Conservation (phyloP, 2,888 invertebrate species). For the Eulithis prunata region DNA sequence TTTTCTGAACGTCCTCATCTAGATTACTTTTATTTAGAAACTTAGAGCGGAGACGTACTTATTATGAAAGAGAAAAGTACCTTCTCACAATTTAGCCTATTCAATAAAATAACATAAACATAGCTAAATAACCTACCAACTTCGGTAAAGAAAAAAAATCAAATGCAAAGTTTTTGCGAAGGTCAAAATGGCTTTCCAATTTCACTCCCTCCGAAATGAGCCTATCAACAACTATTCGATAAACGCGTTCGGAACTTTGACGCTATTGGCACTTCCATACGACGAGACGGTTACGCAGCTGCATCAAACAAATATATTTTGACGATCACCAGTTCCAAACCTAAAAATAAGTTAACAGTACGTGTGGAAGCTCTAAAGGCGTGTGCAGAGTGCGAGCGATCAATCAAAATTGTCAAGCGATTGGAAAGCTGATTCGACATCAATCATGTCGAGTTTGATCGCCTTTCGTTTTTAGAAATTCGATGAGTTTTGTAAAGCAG, state of each 20-base stretch:
- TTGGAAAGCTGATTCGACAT: constrained; percentile 75
- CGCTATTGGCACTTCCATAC: constrained; percentile 16
- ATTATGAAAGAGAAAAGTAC: no score
- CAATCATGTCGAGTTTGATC: constrained; percentile 67
- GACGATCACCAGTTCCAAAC: background rate
- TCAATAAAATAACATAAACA: no score
- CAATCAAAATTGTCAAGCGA: constrained; percentile 83
- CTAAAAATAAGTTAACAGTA: background rate
- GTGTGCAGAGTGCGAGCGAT: constrained; percentile 61
- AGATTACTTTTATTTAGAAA: no score
- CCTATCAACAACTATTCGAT: constrained; percentile 29
- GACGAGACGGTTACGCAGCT: background rate
- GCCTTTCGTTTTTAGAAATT: constrained; percentile 47
- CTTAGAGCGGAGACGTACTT: no score
- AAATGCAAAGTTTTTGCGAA: no score
- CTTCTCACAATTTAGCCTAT: no score
- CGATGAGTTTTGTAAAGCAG: constrained; percentile 44
- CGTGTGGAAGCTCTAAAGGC: constrained; percentile 48
- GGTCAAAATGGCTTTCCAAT: background rate
- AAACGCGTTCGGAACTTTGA: constrained; percentile 24
- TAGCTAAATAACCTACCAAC: no score
- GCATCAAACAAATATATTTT: background rate
- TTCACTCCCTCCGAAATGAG: constrained; percentile 14
- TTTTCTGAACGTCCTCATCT: no score
- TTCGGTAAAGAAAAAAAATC: no score